Evolutionary conservation across 2,888 invertebrate species (phyloP), one percentile per base, ranked within the genome.

Genomic region (Spilosoma lubricipeda): DNA sequence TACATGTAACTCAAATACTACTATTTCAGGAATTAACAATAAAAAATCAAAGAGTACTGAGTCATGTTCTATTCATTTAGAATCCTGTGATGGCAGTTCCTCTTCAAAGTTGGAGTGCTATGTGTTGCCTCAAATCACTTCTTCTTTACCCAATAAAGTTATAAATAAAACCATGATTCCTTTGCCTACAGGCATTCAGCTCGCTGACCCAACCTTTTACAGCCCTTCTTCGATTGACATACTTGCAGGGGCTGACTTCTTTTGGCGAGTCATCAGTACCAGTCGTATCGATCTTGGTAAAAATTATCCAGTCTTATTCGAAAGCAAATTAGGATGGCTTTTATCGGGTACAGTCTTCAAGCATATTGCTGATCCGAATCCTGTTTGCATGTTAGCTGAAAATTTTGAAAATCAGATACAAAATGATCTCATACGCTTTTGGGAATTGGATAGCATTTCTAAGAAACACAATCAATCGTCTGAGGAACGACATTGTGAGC

Each of bases 241-340:
- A 18, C 48, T 84, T 23, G 67, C 83, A 1, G 85, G 82, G 7
- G 81, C 79, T 9, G 82, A 83, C 11, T 33, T 82, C 15, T 85
- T 83, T 72, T 83, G 85, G 85, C 33, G 63, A 20, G 63, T 84
- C 9, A 52, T 80, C 27, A 18, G 36, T 15, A 1, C n/a, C 5
- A 66, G 75, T 56, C 23, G 42, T 9, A 84, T 86, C 0, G 30
- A 76, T 9, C 72, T 84, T 70, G 82, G 85, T 2, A 81, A 81
- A 69, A 48, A 80, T n/a, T 63, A 68, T 20, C 83, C 85, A 20
- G 81, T 52, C 45, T 75, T 85, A 39, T 68, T 68, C 66, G 77
- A 83, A 52, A 77, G 79, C 1, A 79, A 78, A 63, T 65, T 86
- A 20, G 86, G 86, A 8, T 87, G 86, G 83, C 18, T 86, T 20